These are phyloP conservation scores for Dryadula phaetusa DNA, from an alignment of 2,888 invertebrate genomes.

Conservation along the genomic window DNA sequence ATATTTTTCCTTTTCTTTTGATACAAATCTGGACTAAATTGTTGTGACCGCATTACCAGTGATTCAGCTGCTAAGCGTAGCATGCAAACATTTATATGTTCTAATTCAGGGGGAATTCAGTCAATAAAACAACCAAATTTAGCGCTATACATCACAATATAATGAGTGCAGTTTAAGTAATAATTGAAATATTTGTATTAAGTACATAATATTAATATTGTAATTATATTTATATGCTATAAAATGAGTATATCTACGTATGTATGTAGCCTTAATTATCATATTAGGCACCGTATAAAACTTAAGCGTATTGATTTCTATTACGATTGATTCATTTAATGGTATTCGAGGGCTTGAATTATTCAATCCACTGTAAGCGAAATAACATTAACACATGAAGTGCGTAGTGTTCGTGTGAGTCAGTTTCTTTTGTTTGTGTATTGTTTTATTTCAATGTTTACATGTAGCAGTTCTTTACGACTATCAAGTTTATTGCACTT, in stretches of 20 bases:
- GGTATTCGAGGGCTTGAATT: slow-evolving; percentile 4
- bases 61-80: slow-evolving; percentile 13
- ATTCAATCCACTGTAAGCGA: slow-evolving; percentile 17
- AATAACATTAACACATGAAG: slow-evolving; percentile 16
- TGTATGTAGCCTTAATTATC: neutral
- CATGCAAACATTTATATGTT: slow-evolving; percentile 21
- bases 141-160: neutral
- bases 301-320: slow-evolving; percentile 13
- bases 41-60: neutral
- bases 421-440: slow-evolving; percentile 35
- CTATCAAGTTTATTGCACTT: slow-evolving; percentile 44
- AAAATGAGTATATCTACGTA: neutral
- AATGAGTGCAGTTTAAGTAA: neutral
- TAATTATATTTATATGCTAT: neutral
- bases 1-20: neutral
- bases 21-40: slow-evolving; percentile 11
- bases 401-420: slow-evolving; percentile 26
- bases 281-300: slow-evolving; percentile 8
- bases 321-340: slow-evolving; percentile 17
- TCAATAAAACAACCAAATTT: slow-evolving; percentile 11
- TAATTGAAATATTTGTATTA: too few species aligned
- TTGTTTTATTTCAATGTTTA: slow-evolving; percentile 37
- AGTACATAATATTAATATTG: neutral
- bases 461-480: slow-evolving; percentile 32
- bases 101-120: slow-evolving; percentile 6